Evolutionary conservation across 2,888 invertebrate genomes (phyloP), one percentile per base, ranked within the genome.

Genomic region (Conus canariensis): DNA sequence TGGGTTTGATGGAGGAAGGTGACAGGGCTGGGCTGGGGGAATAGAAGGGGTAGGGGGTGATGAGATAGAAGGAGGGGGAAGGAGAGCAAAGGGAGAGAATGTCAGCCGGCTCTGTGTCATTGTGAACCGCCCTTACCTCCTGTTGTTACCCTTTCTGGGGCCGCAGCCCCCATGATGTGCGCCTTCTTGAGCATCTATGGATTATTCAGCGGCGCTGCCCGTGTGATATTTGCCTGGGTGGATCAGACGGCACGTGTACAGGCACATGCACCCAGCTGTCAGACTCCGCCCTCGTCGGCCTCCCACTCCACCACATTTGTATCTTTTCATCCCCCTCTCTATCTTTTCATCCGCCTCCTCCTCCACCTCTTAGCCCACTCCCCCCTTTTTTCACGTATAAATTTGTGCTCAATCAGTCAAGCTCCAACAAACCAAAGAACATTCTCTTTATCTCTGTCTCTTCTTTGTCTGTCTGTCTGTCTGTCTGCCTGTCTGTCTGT

Each of bases 1-100:
- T 30, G 45, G 45, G 45, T 45, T 45, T 45, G 45, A 45, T 45
- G 97, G 98, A 94, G 98, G 98, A 60, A 98, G 99, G 10, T 97
- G n/a, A 9, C n/a, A 22, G 45, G 45, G 45, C 45, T 45, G 45
- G 45, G 45, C 45, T 45, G 45, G 45, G 45, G 45, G 45, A 3
- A 3, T 1, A 3, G 45, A 4, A 4, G 45, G 45, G 45, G 45
- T 2, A 4, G 45, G 45, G 45, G 45, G 0, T 45, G 45, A 45
- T 45, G 45, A 45, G 45, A 45, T 45, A 45, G 45, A 45, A 45
- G 80, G 45, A 12, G 45, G 45, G 19, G 45, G 14, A 45, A 6
- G 80, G 30, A 10, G 12, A 16, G 77, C 1, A 1, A 19, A 58
- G 64, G 45, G 45, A 45, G 80, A 80, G 80, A 80, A 80, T 45